Evolutionary conservation across 1,140 invertebrate genomes (phyloP).

Genomic region (Pachypeltis micranthus): DNA sequence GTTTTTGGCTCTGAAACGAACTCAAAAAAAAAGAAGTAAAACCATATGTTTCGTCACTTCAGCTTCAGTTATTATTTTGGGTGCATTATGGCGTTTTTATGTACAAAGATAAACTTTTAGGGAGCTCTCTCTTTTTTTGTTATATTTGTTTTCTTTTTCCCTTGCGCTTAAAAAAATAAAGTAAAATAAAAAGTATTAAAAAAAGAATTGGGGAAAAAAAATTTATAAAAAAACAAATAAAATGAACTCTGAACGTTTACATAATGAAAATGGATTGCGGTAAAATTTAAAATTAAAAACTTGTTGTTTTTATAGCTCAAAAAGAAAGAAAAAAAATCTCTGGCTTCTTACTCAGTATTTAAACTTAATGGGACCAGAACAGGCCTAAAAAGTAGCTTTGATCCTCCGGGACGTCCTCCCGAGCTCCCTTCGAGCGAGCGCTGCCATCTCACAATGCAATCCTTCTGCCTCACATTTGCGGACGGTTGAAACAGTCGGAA

Average conservation of each 20-base stretch:
- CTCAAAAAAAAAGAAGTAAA: neutral
- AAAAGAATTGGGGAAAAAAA: too few species aligned
- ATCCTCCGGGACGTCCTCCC: constrained; percentile 13
- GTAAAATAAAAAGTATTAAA: neutral
- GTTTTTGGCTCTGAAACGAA: neutral
- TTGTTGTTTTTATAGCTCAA: neutral
- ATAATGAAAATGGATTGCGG: neutral
- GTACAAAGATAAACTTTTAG: neutral
- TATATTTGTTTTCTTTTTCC: constrained; percentile 13
- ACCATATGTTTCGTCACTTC: neutral
- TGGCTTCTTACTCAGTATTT: constrained; percentile 2
- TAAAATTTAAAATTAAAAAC: constrained; percentile 2
- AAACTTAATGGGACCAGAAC: constrained; percentile 14
- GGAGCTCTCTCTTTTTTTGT: constrained; percentile 6
- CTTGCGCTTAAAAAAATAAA: neutral
- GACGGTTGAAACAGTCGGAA: too few species aligned
- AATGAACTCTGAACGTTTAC: constrained; percentile 12
- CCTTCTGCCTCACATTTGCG: too few species aligned
- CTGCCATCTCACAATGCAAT: too few species aligned
- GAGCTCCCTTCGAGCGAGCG: too few species aligned
- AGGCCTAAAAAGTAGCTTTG: constrained; percentile 17
- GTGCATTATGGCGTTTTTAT: neutral
- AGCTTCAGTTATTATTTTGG: neutral
- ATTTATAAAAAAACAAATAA: too few species aligned
- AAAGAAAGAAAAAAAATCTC: too few species aligned